Percentiles rank a stretch among this genome's conserved stretches.
phyloP scores from a whole-genome alignment of 1,140 invertebrate genomes.

The Propsilocerus akamusi region DNA sequence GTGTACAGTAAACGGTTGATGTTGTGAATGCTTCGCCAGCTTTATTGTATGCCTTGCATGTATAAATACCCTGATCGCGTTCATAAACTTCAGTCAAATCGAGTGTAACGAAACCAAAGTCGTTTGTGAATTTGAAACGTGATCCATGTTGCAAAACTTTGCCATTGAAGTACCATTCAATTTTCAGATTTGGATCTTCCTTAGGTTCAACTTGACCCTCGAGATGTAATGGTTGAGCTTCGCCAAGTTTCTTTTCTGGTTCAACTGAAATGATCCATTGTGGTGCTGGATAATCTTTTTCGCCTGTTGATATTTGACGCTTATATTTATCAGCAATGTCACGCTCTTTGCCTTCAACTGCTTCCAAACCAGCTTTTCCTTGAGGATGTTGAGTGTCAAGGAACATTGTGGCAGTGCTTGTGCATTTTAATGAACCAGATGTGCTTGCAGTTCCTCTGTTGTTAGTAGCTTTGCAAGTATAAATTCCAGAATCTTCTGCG shows the following conservation, averaged over 20 bases:
- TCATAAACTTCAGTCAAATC: constrained; percentile 78
- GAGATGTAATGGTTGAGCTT: constrained; percentile 77
- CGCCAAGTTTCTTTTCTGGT: constrained; percentile 66
- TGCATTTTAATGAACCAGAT: constrained; percentile 67
- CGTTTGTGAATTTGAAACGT: constrained; percentile 69
- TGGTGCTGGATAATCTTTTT: constrained; percentile 66
- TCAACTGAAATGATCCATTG: constrained; percentile 69
- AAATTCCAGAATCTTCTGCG: constrained; percentile 76
- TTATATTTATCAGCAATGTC: constrained; percentile 48
- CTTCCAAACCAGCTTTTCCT: constrained; percentile 66
- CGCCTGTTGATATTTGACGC: constrained; percentile 40
- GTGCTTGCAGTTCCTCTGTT: constrained; percentile 74
- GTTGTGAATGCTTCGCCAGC: constrained; percentile 81
- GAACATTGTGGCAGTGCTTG: constrained; percentile 57
- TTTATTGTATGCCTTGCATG: constrained; percentile 71
- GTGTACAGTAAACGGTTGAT: constrained; percentile 65
- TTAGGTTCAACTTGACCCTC: constrained; percentile 90
- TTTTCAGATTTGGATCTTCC: constrained; percentile 86
- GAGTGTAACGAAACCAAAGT: constrained; percentile 84
- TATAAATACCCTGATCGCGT: constrained; percentile 88
- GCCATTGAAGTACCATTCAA: constrained; percentile 89
- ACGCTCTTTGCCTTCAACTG: constrained; percentile 67
- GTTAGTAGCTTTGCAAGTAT: constrained; percentile 84
- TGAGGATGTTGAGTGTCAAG: constrained; percentile 80
- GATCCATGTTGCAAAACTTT: constrained; percentile 68